phyloP scores from a whole-genome alignment of 2,797 vertebrate genomes.

The Rousettus madagascariensis region DNA sequence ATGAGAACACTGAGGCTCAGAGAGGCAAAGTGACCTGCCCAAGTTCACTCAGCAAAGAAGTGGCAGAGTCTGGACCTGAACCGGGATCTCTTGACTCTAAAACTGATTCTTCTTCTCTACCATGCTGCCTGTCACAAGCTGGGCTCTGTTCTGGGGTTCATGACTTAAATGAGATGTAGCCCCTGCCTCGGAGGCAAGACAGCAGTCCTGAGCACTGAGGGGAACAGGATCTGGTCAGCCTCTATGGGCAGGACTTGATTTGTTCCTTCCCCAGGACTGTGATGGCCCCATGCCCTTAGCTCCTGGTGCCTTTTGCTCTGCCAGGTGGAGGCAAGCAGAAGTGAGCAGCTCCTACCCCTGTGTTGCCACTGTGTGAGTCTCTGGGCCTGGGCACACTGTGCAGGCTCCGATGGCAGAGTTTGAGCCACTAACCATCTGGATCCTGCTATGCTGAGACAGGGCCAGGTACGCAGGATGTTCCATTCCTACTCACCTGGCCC shows the following conservation, averaged over 20 bases:
- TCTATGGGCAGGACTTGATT: background rate
- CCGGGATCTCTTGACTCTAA: background rate
- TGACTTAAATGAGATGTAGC: background rate
- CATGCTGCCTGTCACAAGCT: background rate
- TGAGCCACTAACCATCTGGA: background rate
- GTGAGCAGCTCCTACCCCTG: background rate
- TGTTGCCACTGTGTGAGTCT: background rate
- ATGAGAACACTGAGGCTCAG: background rate
- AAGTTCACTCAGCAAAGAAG: background rate
- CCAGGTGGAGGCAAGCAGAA: background rate
- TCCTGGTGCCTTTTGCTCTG: background rate
- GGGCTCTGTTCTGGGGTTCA: background rate
- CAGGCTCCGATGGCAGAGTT: background rate
- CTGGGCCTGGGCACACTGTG: background rate
- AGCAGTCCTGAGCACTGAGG: background rate
- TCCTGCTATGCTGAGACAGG: background rate
- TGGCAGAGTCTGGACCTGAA: too few species aligned
- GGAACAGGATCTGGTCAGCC: background rate
- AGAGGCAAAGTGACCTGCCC: background rate
- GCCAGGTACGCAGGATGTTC: accelerated
- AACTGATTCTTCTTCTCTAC: background rate
- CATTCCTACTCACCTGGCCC: background rate
- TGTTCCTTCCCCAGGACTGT: background rate
- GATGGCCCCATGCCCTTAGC: background rate
- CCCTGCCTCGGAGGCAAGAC: background rate